These are phyloP conservation scores for Desmodus rotundus DNA, from an alignment of 2,113 vertebrate species.

Conservation along the genomic window DNA sequence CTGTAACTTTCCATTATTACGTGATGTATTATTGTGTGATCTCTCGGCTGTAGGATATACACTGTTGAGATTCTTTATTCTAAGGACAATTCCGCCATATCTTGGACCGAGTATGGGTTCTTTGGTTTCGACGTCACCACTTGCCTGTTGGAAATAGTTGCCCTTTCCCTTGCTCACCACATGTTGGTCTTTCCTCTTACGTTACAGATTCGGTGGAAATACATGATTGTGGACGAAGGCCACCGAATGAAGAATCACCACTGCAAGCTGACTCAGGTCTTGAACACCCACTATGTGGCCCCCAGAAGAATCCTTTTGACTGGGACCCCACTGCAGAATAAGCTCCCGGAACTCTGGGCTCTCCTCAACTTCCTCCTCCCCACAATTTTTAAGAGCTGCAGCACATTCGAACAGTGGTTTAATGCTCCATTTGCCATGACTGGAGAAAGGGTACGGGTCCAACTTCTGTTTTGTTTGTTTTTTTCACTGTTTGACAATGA, in stretches of 20 bases:
- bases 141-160: not conserved
- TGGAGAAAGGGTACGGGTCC: constrained; percentile 90
- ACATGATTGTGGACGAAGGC: constrained; percentile 99
- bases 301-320: constrained; percentile 94
- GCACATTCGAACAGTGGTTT: constrained; percentile 99
- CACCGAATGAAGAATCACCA: constrained; percentile 99
- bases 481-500: not conserved
- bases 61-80: not conserved
- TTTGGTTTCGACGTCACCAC: not conserved
- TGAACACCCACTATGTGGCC: constrained; percentile 98
- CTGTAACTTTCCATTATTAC: not conserved
- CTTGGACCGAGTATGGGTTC: not conserved
- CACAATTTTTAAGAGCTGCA: constrained; percentile 99
- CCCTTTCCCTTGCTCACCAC: not conserved
- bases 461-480: not conserved
- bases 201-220: constrained; percentile 96
- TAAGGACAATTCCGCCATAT: not conserved
- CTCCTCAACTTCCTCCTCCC: constrained; percentile 98
- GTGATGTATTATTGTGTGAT: too few relatives aligned
- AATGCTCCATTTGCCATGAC: constrained; percentile 99
- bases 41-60: not conserved
- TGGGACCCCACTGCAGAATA: constrained; percentile 96
- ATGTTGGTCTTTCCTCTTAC: not conserved
- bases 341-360: constrained; percentile 97
- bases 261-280: constrained; percentile 96